Evolutionary conservation across 2,888 invertebrate species (phyloP).

Genomic region (Acrobasis repandana): DNA sequence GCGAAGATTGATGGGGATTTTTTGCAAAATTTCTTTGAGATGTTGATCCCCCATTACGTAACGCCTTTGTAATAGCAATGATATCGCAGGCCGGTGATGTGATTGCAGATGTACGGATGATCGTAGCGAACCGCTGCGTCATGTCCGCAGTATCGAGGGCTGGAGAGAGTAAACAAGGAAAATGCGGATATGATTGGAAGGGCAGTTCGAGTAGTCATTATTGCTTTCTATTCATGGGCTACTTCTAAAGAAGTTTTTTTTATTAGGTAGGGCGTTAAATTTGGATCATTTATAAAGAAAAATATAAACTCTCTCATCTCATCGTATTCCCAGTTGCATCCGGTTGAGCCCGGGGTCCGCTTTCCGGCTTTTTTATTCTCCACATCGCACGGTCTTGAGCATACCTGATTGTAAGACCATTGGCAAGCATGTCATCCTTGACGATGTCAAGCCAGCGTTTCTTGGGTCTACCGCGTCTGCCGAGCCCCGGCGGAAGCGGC

Average conservation of each 20-base stretch:
- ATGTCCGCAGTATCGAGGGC: constrained; percentile 46
- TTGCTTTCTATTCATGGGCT: not conserved
- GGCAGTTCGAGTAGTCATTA: constrained; percentile 2
- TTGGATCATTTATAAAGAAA: too few species aligned
- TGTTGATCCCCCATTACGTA: constrained; percentile 57
- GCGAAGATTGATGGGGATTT: constrained; percentile 66
- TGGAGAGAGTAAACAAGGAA: constrained; percentile 43
- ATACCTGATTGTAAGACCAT: too few species aligned
- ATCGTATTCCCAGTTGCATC: too few species aligned
- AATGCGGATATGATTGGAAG: constrained; percentile 8
- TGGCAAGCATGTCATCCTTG: too few species aligned
- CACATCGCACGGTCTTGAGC: too few species aligned
- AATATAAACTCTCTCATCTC: too few species aligned
- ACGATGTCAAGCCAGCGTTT: too few species aligned
- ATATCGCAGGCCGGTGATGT: constrained; percentile 50
- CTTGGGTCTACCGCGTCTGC: too few species aligned
- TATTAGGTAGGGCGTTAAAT: too few species aligned
- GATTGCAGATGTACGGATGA: constrained; percentile 44
- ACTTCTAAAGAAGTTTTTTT: not conserved
- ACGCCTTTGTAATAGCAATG: constrained; percentile 57
- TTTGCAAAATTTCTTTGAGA: constrained; percentile 57
- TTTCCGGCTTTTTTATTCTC: too few species aligned
- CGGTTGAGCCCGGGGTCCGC: too few species aligned
- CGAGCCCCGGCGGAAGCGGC: too few species aligned
- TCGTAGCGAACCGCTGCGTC: constrained; percentile 33